Percentiles rank a stretch among this genome's conserved stretches.
Conservation (phyloP, 2,113 vertebrate species). For the Scophthalmus maximus region DNA sequence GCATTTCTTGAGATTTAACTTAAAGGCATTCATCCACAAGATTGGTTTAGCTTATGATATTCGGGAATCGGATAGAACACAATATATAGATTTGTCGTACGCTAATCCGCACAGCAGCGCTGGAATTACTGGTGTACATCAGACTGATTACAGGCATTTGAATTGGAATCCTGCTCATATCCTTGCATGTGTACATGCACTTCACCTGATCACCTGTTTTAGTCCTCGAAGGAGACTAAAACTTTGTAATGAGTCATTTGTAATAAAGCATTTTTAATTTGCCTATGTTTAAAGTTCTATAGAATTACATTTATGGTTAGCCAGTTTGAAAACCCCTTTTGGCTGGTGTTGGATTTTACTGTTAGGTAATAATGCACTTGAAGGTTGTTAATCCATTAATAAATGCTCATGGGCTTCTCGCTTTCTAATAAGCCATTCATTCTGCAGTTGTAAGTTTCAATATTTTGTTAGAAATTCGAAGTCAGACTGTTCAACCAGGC, state of each 20-base stretch:
- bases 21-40: conserved; percentile 78
- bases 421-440: too few relatives aligned
- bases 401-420: background rate
- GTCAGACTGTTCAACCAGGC: too few relatives aligned
- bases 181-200: background rate
- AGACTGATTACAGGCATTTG: conserved; percentile 46
- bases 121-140: conserved; percentile 45
- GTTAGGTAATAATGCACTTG: background rate
- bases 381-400: background rate
- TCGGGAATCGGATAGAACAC: conserved; percentile 49
- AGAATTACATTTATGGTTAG: too few relatives aligned
- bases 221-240: background rate
- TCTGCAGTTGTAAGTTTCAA: too few relatives aligned
- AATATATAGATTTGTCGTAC: conserved; percentile 55
- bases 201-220: conserved; percentile 24
- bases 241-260: background rate
- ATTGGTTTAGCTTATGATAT: conserved; percentile 76
- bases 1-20: conserved; percentile 74
- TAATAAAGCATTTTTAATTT: background rate
- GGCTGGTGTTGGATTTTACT: too few relatives aligned
- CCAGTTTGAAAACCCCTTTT: background rate
- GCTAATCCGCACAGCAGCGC: conserved; percentile 9
- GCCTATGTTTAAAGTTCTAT: too few relatives aligned
- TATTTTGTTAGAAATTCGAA: too few relatives aligned
- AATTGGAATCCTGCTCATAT: conserved; percentile 38